Percentiles rank a stretch among this genome's conserved stretches.
Evolutionary conservation across 2,888 invertebrate species (phyloP).

Genomic region (Stenoptilia bipunctidactyla): DNA sequence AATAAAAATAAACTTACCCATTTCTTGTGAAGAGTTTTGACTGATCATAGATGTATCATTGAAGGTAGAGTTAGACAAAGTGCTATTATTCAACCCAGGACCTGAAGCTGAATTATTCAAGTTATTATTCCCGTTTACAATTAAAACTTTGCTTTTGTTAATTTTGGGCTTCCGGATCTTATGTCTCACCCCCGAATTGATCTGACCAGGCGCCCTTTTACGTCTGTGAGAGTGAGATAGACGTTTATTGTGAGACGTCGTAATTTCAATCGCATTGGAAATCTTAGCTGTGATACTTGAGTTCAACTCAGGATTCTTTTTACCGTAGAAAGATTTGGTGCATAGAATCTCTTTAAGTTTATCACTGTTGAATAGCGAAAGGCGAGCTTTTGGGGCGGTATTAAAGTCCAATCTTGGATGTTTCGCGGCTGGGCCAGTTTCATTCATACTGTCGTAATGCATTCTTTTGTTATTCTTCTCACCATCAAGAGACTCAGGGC

Average conservation of each 20-base stretch:
- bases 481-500: slow-evolving; percentile 46
- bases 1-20: slow-evolving; percentile 35
- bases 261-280: slow-evolving; percentile 40
- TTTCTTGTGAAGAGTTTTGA: slow-evolving; percentile 44
- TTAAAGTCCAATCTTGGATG: slow-evolving; percentile 41
- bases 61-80: slow-evolving; percentile 21
- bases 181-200: slow-evolving; percentile 77
- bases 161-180: slow-evolving; percentile 74
- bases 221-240: slow-evolving; percentile 32
- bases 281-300: slow-evolving; percentile 36
- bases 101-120: slow-evolving; percentile 21
- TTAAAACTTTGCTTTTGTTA: slow-evolving; percentile 33
- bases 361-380: slow-evolving; percentile 55
- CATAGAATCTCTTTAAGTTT: slow-evolving; percentile 60
- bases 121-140: slow-evolving; percentile 18
- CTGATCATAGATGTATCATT: slow-evolving; percentile 32
- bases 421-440: slow-evolving; percentile 40
- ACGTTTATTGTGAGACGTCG: slow-evolving; percentile 27
- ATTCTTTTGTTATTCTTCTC: slow-evolving; percentile 51
- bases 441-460: slow-evolving; percentile 41
- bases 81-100: slow-evolving; percentile 18
- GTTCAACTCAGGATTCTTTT: slow-evolving; percentile 50
- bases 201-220: slow-evolving; percentile 64
- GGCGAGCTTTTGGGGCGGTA: slow-evolving; percentile 48
- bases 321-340: slow-evolving; percentile 69